These are phyloP conservation scores for Carollia perspicillata DNA, from an alignment of 2,113 vertebrate genomes.

Conservation along the genomic window DNA sequence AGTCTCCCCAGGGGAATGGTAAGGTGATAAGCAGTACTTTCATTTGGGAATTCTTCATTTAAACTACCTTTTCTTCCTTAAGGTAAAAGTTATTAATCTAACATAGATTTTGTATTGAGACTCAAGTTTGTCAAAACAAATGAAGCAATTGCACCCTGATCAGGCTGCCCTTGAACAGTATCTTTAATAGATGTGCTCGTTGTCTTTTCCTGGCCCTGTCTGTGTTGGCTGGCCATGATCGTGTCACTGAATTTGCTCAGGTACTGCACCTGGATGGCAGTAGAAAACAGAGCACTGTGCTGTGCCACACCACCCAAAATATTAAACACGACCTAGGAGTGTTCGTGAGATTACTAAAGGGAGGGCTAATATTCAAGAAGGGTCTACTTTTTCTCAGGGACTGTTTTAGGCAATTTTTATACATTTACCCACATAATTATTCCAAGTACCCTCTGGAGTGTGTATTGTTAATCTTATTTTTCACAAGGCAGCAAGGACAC, in stretches of 20 bases:
- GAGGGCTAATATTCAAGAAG: background rate
- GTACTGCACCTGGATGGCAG: background rate
- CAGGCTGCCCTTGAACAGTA: background rate
- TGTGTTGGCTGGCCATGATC: background rate
- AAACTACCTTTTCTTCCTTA: background rate
- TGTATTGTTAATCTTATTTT: background rate
- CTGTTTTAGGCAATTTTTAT: background rate
- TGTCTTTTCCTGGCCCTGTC: background rate
- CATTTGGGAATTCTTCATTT: background rate
- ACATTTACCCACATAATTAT: background rate
- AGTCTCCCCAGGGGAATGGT: background rate
- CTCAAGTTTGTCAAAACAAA: background rate
- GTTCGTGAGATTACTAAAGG: background rate
- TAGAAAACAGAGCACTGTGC: background rate
- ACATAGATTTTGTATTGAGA: background rate
- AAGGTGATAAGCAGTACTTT: background rate
- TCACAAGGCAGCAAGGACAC: background rate
- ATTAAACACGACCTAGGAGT: background rate
- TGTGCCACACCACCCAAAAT: rapidly evolving
- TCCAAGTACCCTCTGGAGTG: background rate
- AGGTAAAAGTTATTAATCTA: background rate
- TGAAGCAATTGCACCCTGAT: background rate
- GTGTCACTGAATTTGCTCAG: background rate
- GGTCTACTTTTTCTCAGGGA: background rate
- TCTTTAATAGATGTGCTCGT: background rate